Base-by-base conservation (phyloP, 2,797 vertebrate genomes). In the Loris lydekkerianus region DNA sequence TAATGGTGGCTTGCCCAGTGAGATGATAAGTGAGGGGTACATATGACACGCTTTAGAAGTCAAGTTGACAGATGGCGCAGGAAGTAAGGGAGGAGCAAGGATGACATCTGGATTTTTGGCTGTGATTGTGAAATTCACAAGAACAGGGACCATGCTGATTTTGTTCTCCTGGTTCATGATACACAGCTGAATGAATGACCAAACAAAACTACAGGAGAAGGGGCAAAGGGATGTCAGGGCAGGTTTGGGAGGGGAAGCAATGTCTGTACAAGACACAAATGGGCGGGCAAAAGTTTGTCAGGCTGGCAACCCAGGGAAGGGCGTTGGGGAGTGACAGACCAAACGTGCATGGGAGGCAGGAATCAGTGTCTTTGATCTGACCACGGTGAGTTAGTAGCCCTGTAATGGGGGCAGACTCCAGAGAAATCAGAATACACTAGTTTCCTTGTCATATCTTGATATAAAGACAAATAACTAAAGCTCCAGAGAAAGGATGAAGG, bases 381-480 rank as follows among this genome's bases (percentile, higher is more conserved):
- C 27, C 60, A 9, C 40, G 31, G 21, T 53, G 60, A 85, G 40
- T 13, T 14, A 46, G 69, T 43, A 86, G 49, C 34, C 63, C 37
- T n/a, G 18, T 31, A 77, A 69, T 3, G 1, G 20, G 40, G 14
- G 10, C n/a, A 78, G 60, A 61, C 11, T 29, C 43, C 70, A 93
- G 63, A 82, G 75, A 93, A 23, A n/a, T 11, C 69, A 73, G 23
- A 92, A 34, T 29, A n/a, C 3, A 23, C 2, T 82, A 23, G 46
- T 78, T n/a, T 77, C 61, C 77, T 61, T 86, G 18, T 29, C 43
- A 58, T 27, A 77, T 7, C 31, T 70, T 53, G 34, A n/a, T 34
- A 86, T 17, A 85, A 81, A 89, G 60, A 91, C 70, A 76, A 77
- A 87, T 20, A 56, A 18, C 56, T 72, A 70, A 60, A 87, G 40